Percentiles rank a stretch among this genome's conserved stretches.
phyloP scores from a whole-genome alignment of 2,797 vertebrate genomes.

The Oreochromis mossambicus region DNA sequence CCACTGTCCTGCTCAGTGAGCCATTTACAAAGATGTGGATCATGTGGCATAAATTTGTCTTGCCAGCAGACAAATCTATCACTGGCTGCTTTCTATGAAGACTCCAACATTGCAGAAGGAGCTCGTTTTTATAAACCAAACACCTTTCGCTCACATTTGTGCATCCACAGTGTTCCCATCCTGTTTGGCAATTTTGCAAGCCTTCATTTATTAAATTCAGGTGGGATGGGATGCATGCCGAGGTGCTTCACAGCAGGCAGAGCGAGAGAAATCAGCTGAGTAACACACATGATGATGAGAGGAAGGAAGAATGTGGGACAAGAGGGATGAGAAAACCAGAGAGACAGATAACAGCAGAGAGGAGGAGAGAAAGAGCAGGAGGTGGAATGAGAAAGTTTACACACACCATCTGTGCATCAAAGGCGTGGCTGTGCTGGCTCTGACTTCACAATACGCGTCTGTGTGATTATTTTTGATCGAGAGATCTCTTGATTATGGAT shows the following conservation, averaged over 20 bases:
- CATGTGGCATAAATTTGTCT: slow-evolving; percentile 3
- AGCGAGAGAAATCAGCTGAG: slow-evolving; percentile 31
- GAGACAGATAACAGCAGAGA: slow-evolving; percentile 2
- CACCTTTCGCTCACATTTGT: slow-evolving; percentile 28
- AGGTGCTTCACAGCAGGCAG: slow-evolving; percentile 18
- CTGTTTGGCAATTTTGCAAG: slow-evolving; percentile 3
- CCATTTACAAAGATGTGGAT: neutral
- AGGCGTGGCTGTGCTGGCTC: slow-evolving; percentile 42
- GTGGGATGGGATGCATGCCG: neutral
- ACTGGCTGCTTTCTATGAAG: slow-evolving; percentile 23
- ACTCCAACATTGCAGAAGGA: neutral
- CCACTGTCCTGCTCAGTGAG: neutral
- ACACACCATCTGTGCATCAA: slow-evolving; percentile 60
- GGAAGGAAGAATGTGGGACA: slow-evolving; percentile 41
- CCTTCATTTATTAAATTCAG: slow-evolving; percentile 42
- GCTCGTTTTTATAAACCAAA: neutral
- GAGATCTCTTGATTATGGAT: slow-evolving; percentile 62
- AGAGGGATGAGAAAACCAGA: slow-evolving; percentile 14
- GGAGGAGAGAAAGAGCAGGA: slow-evolving; percentile 13
- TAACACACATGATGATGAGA: slow-evolving; percentile 43
- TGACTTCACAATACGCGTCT: slow-evolving; percentile 4
- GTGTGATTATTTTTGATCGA: slow-evolving; percentile 59
- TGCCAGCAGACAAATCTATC: neutral
- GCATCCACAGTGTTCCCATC: neutral
- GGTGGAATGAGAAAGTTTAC: slow-evolving; percentile 45